Base-by-base conservation (phyloP, 2,113 vertebrate genomes). In the Zosterops pallidus region DNA sequence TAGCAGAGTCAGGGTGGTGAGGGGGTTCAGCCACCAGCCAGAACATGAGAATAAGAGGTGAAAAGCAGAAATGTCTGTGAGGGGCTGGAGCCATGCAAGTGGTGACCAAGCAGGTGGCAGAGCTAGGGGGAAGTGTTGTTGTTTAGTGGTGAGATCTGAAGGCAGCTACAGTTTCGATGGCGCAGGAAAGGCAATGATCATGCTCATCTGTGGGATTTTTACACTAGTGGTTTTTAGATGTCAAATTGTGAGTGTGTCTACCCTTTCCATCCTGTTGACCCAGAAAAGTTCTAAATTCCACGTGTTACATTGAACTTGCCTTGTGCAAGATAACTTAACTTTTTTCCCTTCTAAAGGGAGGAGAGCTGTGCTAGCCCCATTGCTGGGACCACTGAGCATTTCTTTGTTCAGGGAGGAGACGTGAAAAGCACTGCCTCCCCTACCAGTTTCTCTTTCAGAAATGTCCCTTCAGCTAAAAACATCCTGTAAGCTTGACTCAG, bases 1-100 rank as follows among this genome's bases (percentile, higher is more conserved):
- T 14, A 76, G 18, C 0, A 0, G n/a, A 80, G 28, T 5, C 2
- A 9, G 26, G 21, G 22, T 6, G 9, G 16, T 18, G 41, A 64
- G 50, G 28, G 47, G 5, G 8, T 33, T 86, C 49, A 42, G 20
- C 26, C 9, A 6, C 33, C 23, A 11, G 24, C 8, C 2, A 1
- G 41, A 71, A 79, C 35, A 28, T 1, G n/a, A 69, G n/a, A 46
- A 49, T 2, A 0, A 52, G n/a, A 13, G 2, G 6, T 26, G 17
- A 37, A 55, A 80, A 59, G 33, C 46, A 68, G 39, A 83, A 80
- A 85, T 10, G 12, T 6, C 22, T 42, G 42, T 23, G 12, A 19
- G 33, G 37, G 49, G 8, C 57, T 19, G 31, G 60, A 86, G 69
- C 37, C 24, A 9, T 18, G 6, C 14, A 11, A 24, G 14, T 9